Evolutionary conservation across 2,797 vertebrate species (phyloP).

Genomic region (Falco rusticolus): DNA sequence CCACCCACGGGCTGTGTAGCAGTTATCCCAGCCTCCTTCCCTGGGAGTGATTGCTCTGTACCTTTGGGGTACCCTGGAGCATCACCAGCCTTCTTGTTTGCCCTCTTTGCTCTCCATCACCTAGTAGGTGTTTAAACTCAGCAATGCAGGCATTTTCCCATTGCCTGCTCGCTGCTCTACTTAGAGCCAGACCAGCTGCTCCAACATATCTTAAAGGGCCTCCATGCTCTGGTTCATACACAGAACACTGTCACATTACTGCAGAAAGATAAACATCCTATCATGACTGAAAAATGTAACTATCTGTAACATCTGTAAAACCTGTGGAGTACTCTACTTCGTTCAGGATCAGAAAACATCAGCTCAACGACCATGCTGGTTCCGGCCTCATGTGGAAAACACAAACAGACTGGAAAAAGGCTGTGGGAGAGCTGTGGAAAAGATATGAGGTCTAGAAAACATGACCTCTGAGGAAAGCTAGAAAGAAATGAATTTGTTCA

Average conservation of each 20-base stretch:
- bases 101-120: neutral
- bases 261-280: conserved; percentile 49
- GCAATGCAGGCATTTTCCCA: neutral
- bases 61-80: neutral
- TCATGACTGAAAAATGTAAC: conserved; percentile 29
- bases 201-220: neutral
- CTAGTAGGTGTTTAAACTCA: neutral
- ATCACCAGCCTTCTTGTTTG: neutral
- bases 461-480: neutral
- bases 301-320: neutral
- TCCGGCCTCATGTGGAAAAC: neutral
- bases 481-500: neutral
- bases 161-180: neutral
- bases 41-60: neutral
- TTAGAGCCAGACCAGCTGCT: conserved; percentile 26
- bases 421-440: neutral
- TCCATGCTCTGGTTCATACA: neutral
- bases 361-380: neutral
- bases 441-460: neutral
- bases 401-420: neutral
- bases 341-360: neutral
- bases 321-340: neutral
- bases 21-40: neutral
- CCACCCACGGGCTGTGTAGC: fast-evolving
- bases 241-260: neutral